These are phyloP conservation scores for Trissolcus basalis DNA, from an alignment of 1,140 invertebrate species.

Conservation along the genomic window DNA sequence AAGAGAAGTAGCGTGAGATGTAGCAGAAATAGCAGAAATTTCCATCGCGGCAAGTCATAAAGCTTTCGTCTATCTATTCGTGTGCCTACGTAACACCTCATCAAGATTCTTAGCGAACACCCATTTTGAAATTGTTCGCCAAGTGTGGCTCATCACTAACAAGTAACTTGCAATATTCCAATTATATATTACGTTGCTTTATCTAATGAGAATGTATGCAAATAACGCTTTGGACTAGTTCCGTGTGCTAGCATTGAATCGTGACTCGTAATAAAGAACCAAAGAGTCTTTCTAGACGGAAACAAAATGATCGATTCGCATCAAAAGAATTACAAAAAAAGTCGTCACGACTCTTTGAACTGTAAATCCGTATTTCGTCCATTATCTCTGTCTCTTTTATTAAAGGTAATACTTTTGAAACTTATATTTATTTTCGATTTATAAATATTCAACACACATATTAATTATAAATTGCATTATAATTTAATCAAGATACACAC, in stretches of 20 bases:
- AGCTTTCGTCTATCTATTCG: constrained; percentile 56
- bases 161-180: constrained; percentile 72
- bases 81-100: constrained; percentile 64
- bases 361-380: constrained; percentile 25
- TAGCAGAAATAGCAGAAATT: constrained; percentile 39
- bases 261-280: constrained; percentile 19
- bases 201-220: constrained; percentile 71
- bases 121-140: constrained; percentile 62
- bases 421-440: no score
- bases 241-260: constrained; percentile 24
- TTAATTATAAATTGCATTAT: no score
- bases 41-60: constrained; percentile 57
- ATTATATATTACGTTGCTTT: constrained; percentile 59
- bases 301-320: not conserved
- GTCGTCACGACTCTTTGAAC: constrained; percentile 37
- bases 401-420: no score
- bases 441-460: no score
- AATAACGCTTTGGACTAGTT: constrained; percentile 61
- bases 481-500: no score
- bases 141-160: constrained; percentile 66
- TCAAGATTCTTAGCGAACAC: constrained; percentile 62
- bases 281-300: no score
- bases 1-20: constrained; percentile 45
- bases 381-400: constrained; percentile 16
- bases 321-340: constrained; percentile 16